phyloP scores from a whole-genome alignment of 2,888 invertebrate genomes.

The Eupithecia inturbata region DNA sequence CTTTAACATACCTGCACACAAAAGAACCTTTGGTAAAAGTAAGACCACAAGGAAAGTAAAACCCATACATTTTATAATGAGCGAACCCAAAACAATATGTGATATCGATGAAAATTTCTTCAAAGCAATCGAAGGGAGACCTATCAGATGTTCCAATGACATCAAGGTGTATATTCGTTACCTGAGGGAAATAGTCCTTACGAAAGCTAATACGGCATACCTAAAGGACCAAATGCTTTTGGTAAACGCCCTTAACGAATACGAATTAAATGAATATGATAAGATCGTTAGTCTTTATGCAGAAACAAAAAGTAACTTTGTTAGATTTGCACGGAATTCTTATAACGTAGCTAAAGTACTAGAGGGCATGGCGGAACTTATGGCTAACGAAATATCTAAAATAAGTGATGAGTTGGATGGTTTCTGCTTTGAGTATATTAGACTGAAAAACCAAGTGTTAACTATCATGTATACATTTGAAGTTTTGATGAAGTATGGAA shows the following conservation, averaged over 20 bases:
- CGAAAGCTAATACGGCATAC: conserved; percentile 51
- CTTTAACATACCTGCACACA: conserved; percentile 44
- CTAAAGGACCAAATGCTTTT: conserved; percentile 51
- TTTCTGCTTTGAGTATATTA: conserved; percentile 46
- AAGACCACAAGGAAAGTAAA: conserved; percentile 40
- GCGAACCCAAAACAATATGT: conserved; percentile 50
- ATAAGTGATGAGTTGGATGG: conserved; percentile 45
- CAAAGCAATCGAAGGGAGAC: conserved; percentile 55
- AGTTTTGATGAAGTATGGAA: conserved; percentile 47
- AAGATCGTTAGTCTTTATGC: conserved; percentile 36
- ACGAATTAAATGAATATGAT: conserved; percentile 45
- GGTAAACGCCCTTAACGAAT: conserved; percentile 39
- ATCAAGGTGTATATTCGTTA: conserved; percentile 52
- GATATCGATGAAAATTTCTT: conserved; percentile 54
- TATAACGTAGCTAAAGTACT: conserved; percentile 46
- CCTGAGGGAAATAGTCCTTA: conserved; percentile 51
- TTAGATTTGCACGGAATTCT: conserved; percentile 47
- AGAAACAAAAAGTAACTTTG: conserved; percentile 44
- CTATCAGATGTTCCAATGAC: conserved; percentile 49
- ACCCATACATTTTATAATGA: conserved; percentile 47
- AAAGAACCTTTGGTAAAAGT: conserved; percentile 39
- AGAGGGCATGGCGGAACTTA: conserved; percentile 43
- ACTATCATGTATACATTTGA: conserved; percentile 46
- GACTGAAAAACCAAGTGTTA: conserved; percentile 48
- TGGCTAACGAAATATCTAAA: conserved; percentile 35